These are phyloP conservation scores for Allolobophora icterica DNA, from an alignment of 2,888 invertebrate species.

Conservation along the genomic window DNA sequence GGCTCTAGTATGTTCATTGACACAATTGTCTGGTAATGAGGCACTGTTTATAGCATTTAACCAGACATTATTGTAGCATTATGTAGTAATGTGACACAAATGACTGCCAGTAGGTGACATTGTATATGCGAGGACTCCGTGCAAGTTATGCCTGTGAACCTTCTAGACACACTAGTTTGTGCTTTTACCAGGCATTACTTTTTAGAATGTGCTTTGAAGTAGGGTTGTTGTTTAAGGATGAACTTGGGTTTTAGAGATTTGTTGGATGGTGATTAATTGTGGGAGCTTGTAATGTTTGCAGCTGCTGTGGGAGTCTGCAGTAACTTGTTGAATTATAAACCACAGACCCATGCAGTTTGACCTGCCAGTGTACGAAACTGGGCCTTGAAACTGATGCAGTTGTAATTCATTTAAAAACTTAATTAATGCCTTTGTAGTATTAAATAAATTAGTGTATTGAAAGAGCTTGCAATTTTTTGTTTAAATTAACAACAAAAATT, in stretches of 20 bases:
- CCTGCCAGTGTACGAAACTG: neutral
- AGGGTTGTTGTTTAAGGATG: neutral
- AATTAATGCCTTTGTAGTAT: neutral
- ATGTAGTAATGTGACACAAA: neutral
- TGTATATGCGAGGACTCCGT: neutral
- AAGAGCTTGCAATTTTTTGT: neutral
- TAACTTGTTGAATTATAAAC: too few relatives aligned
- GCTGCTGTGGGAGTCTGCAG: too few relatives aligned
- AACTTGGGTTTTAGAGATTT: neutral
- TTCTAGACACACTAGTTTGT: neutral
- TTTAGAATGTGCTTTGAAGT: neutral
- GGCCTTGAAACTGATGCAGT: neutral
- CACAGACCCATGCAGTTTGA: too few relatives aligned
- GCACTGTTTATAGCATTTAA: neutral
- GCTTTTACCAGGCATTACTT: neutral
- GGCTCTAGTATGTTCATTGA: neutral
- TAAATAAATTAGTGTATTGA: neutral
- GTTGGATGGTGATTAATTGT: neutral
- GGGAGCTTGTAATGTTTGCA: too few relatives aligned
- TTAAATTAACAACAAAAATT: neutral
- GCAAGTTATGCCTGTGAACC: too few relatives aligned
- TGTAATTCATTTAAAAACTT: neutral
- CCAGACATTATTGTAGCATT: neutral
- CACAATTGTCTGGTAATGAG: neutral
- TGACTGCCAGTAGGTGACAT: neutral